Percentiles rank a stretch among this genome's conserved stretches.
Evolutionary conservation across 2,113 vertebrate genomes (phyloP).

Genomic region (Dermatemys mawii): DNA sequence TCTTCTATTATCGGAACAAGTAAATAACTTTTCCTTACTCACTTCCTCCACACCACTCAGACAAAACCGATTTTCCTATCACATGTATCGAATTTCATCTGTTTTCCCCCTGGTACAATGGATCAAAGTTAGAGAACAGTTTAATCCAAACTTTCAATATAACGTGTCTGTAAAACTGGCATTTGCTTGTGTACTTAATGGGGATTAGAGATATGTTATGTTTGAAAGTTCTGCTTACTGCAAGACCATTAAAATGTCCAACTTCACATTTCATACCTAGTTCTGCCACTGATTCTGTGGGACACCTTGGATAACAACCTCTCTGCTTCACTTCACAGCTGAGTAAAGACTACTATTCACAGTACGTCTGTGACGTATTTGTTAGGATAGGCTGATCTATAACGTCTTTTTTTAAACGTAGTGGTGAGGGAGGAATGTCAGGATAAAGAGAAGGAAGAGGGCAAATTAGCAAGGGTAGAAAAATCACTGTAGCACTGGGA

Average conservation of each 20-base stretch:
- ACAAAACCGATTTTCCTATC: neutral
- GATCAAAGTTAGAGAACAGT: neutral
- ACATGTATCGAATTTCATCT: neutral
- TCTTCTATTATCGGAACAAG: too few species aligned
- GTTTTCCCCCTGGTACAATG: neutral
- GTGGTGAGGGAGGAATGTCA: neutral
- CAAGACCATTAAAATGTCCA: neutral
- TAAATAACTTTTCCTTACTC: too few species aligned
- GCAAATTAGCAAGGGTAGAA: neutral
- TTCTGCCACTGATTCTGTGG: neutral
- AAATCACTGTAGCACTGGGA: neutral
- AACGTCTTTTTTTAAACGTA: neutral
- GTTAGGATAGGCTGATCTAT: conserved; percentile 36
- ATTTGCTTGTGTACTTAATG: neutral
- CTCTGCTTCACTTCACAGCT: conserved; percentile 25
- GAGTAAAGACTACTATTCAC: neutral
- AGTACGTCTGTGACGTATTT: neutral
- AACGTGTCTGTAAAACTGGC: neutral
- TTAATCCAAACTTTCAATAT: neutral
- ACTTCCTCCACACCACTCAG: too few species aligned
- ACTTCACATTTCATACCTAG: neutral
- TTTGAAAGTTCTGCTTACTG: neutral
- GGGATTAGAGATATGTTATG: neutral
- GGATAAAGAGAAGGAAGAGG: conserved; percentile 1
- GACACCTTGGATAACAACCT: neutral